Conservation (phyloP, 2,113 vertebrate genomes). For the Clarias batrachus region DNA sequence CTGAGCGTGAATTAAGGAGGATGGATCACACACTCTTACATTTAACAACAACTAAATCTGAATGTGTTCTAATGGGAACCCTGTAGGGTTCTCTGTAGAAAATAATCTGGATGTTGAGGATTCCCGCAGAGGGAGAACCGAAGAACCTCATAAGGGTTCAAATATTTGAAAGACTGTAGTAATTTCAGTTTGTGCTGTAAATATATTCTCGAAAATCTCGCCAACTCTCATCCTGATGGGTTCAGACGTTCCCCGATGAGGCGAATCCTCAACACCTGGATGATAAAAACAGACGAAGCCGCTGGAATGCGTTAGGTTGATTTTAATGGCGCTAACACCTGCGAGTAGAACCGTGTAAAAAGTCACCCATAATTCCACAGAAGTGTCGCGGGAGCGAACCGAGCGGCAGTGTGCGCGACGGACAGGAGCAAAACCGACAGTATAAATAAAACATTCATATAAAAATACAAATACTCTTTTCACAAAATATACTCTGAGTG, state of each 20-base stretch:
- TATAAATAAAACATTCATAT: constrained; percentile 99
- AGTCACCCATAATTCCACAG: constrained; percentile 40
- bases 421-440: constrained; percentile 50
- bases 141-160: neutral
- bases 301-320: constrained; percentile 13
- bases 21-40: neutral
- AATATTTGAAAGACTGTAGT: neutral
- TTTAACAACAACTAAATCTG: neutral
- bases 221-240: neutral
- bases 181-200: neutral
- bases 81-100: neutral
- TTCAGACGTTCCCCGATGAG: neutral
- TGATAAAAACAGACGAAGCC: neutral
- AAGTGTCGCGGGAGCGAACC: neutral
- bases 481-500: constrained; percentile 95
- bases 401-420: neutral
- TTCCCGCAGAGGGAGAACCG: neutral
- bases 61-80: neutral
- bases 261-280: constrained; percentile 2
- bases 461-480: constrained; percentile 87
- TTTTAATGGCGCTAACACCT: constrained; percentile 49
- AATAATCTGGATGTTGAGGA: neutral
- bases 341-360: constrained; percentile 41
- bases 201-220: neutral
- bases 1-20: neutral